These are phyloP conservation scores for Menidia menidia DNA, from an alignment of 2,797 vertebrate species.

Conservation along the genomic window DNA sequence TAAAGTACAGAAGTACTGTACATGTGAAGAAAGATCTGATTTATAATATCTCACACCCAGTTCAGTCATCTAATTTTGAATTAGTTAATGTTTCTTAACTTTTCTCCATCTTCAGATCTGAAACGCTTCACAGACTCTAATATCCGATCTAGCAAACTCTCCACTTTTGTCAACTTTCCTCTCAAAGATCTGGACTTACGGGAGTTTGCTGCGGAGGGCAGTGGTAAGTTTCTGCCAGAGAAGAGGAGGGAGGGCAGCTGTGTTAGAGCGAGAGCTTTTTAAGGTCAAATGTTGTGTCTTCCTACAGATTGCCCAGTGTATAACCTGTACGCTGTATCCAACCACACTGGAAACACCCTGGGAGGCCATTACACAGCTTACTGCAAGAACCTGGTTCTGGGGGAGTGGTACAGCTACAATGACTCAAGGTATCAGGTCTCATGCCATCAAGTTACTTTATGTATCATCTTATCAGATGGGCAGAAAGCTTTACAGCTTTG, in stretches of 20 bases:
- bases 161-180: constrained; percentile 93
- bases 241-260: not conserved
- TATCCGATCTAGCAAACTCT: constrained; percentile 91
- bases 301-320: constrained; percentile 85
- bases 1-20: too few relatives aligned
- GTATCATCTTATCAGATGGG: constrained; percentile 15
- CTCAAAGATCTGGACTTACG: constrained; percentile 93
- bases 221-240: constrained; percentile 83
- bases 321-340: constrained; percentile 95
- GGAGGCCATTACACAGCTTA: constrained; percentile 97
- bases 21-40: too few relatives aligned
- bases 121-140: constrained; percentile 96
- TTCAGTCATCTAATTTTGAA: not conserved
- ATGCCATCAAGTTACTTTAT: constrained; percentile 25
- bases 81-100: constrained; percentile 81
- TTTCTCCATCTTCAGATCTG: constrained; percentile 82
- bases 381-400: constrained; percentile 89
- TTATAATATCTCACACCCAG: too few relatives aligned
- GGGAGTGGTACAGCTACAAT: constrained; percentile 96
- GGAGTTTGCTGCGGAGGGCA: constrained; percentile 90
- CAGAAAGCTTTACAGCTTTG: constrained; percentile 4
- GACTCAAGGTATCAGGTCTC: constrained; percentile 88
- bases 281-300: constrained; percentile 14
- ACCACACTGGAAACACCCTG: constrained; percentile 93
- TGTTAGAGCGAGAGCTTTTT: not conserved